A percentile compares a stretch with the other conserved stretches of the same genome.
Evolutionary conservation across 2,888 invertebrate genomes (phyloP).

Genomic region (Mythimna pallens): DNA sequence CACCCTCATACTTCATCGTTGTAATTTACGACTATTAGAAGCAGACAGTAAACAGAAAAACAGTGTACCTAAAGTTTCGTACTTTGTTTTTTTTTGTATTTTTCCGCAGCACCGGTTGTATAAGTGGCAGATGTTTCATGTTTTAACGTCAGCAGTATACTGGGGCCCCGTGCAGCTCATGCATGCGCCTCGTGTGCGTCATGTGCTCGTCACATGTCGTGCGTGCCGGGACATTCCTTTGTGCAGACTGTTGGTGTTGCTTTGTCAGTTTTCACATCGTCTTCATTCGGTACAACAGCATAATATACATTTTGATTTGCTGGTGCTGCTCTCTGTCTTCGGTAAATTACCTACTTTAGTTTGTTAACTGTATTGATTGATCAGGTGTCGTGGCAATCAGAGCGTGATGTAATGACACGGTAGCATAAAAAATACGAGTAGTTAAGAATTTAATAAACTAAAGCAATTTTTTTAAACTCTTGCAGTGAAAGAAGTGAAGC

Average conservation of each 20-base stretch:
- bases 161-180: background rate
- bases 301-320: too few relatives aligned
- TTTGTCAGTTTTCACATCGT: background rate
- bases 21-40: background rate
- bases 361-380: background rate
- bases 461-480: constrained; percentile 31
- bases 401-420: background rate
- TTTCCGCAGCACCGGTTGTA: background rate
- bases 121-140: too few relatives aligned
- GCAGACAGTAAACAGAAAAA: too few relatives aligned
- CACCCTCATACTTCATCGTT: background rate
- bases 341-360: background rate
- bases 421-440: background rate
- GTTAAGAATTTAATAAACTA: background rate
- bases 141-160: too few relatives aligned
- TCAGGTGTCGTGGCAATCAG: background rate
- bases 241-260: background rate
- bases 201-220: background rate
- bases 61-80: background rate
- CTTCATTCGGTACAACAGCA: background rate
- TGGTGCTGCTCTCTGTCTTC: too few relatives aligned
- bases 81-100: too few relatives aligned
- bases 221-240: background rate
- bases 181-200: background rate
- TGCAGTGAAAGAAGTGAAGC: constrained; percentile 86